Conservation (phyloP, 2,888 invertebrate genomes). For the Proisotoma minuta region DNA sequence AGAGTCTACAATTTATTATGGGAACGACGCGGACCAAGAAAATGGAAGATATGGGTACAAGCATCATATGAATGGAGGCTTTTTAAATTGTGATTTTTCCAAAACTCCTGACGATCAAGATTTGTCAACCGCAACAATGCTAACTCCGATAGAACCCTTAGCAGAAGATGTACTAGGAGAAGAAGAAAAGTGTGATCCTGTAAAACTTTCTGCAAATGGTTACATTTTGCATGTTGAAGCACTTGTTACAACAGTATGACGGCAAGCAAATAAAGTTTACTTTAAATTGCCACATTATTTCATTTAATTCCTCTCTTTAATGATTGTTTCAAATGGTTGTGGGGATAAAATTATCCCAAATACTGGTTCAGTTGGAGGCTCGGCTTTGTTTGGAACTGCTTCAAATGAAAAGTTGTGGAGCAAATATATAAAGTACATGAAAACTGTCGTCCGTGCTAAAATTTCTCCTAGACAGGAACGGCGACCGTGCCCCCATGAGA, state of each 20-base stretch:
- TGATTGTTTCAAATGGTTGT: constrained; percentile 55
- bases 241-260: constrained; percentile 3
- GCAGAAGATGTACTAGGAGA: not conserved
- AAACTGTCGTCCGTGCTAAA: constrained; percentile 60
- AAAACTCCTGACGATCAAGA: not conserved
- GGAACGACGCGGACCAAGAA: not conserved
- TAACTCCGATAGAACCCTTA: not conserved
- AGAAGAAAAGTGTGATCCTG: not conserved
- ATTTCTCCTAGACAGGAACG: constrained; percentile 63
- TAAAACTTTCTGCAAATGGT: constrained; percentile 1
- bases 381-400: constrained; percentile 52
- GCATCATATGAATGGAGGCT: not conserved
- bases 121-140: not conserved
- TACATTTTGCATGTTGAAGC: constrained; percentile 9
- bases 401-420: constrained; percentile 58
- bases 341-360: constrained; percentile 60
- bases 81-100: not conserved
- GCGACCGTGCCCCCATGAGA: constrained; percentile 51
- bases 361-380: constrained; percentile 55
- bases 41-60: not conserved
- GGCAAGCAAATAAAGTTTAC: not conserved
- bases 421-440: constrained; percentile 59
- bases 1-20: not conserved
- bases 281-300: not conserved
- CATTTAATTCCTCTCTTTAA: constrained; percentile 40